Evolutionary conservation across 2,113 vertebrate genomes (phyloP), one percentile per base, ranked within the genome.

Genomic region (Propithecus coquereli): DNA sequence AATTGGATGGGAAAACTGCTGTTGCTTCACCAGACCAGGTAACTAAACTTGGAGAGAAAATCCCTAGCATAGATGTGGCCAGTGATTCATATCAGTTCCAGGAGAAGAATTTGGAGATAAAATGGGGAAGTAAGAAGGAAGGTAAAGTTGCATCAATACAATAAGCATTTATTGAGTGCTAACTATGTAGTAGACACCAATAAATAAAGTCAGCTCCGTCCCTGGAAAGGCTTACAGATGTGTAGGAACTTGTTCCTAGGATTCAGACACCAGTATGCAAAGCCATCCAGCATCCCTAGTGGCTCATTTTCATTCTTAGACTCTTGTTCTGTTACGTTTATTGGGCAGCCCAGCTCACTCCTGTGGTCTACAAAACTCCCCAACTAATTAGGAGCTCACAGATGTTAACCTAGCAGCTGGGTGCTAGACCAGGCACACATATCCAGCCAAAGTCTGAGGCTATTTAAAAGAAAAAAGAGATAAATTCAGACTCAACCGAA

Each of bases 401-500:
- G 97, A 98, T 96, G 79, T 95, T 86, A 94, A 94, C 92, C 83
- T 73, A 92, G 92, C 84, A 96, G 84, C 96, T 93, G 94, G 89
- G 87, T 86, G 57, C 87, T 94, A 0, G 0, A 45, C 57, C 32
- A 89, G n/a, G 45, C 25, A 16, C 20, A 70, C 45, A n/a, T 12
- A 80, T 59, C 40, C 47, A 95, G 20, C 34, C 86, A 57, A 86
- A 74, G 37, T 88, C 81, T 57, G 34, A 87, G 74, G 52, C 94
- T 87, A 94, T 83, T 90, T 82, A 81, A 97, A 95, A 98, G 83
- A 96, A 97, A 92, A 97, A 97, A 94, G 25, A 87, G 84, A 63
- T 63, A 98, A 97, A 97, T 93, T 96, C 94, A 94, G 97, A 90
- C 92, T 96, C 95, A 97, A 87, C 45, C 76, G 83, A 97, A 96